Evolutionary conservation across 2,113 vertebrate species (phyloP).

Genomic region (Cynoglossus semilaevis): DNA sequence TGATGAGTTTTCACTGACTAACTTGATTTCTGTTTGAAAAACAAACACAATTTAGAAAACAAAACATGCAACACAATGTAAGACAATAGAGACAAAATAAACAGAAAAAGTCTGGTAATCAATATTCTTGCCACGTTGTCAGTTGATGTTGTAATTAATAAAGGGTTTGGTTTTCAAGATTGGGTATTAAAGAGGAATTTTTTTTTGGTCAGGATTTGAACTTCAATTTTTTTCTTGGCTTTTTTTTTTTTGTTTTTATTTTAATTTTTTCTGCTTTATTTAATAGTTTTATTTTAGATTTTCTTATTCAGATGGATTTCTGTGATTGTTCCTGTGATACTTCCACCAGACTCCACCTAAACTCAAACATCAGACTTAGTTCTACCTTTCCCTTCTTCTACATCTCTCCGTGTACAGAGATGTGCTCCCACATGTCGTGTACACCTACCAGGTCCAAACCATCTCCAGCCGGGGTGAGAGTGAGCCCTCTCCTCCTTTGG

Average conservation of each 20-base stretch:
- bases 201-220: conserved; percentile 39
- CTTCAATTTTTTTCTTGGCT: conserved; percentile 41
- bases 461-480: conserved; percentile 83
- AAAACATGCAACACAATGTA: no score
- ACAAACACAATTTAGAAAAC: no score
- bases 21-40: no score
- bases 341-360: conserved; percentile 12
- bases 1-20: no score
- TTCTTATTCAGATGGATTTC: conserved; percentile 57
- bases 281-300: conserved; percentile 59
- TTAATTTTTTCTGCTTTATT: conserved; percentile 57
- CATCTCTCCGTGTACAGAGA: conserved; percentile 76
- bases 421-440: conserved; percentile 72
- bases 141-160: no score
- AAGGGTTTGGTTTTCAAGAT: no score
- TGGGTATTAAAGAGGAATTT: background rate
- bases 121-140: no score
- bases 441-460: conserved; percentile 85
- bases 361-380: background rate
- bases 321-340: conserved; percentile 1
- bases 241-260: conserved; percentile 57
- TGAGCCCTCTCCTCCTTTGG: conserved; percentile 82
- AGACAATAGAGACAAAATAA: no score
- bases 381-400: conserved; percentile 11
- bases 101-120: no score